Evolutionary conservation across 1,140 invertebrate species (phyloP).

Genomic region (Penaeus indicus): DNA sequence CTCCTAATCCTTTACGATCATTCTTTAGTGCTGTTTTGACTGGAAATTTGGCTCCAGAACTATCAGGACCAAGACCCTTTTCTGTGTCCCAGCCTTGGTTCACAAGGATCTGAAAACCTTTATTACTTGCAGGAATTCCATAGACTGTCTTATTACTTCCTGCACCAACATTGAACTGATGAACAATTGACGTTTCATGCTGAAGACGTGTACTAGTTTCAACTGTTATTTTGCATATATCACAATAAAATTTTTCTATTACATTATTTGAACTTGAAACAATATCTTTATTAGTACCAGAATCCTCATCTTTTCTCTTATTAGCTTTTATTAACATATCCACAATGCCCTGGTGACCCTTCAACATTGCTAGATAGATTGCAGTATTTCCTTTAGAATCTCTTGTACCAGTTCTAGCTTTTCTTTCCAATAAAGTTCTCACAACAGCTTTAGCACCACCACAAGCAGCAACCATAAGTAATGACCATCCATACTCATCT

Average conservation of each 20-base stretch:
- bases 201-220: conserved; percentile 11
- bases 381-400: conserved; percentile 52
- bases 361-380: conserved; percentile 45
- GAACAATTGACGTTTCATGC: conserved; percentile 82
- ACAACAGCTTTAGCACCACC: conserved; percentile 43
- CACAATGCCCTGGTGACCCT: conserved; percentile 35
- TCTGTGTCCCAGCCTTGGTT: conserved; percentile 85
- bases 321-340: conserved; percentile 31
- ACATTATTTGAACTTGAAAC: background rate
- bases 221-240: conserved; percentile 26
- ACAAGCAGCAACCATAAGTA: conserved; percentile 52
- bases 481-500: conserved; percentile 54
- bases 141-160: conserved; percentile 74
- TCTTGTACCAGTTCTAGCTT: conserved; percentile 26
- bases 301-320: conserved; percentile 25
- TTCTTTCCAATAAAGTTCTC: conserved; percentile 10
- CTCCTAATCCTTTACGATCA: conserved; percentile 80
- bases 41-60: conserved; percentile 81
- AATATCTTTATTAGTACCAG: background rate
- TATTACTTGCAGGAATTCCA: conserved; percentile 81
- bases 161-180: conserved; percentile 79
- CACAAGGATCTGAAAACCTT: conserved; percentile 83
- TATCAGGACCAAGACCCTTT: conserved; percentile 81
- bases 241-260: conserved; percentile 43
- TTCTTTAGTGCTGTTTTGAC: conserved; percentile 83